Base-by-base conservation (phyloP, 2,113 vertebrate species). In the Colistium nudipinnis region DNA sequence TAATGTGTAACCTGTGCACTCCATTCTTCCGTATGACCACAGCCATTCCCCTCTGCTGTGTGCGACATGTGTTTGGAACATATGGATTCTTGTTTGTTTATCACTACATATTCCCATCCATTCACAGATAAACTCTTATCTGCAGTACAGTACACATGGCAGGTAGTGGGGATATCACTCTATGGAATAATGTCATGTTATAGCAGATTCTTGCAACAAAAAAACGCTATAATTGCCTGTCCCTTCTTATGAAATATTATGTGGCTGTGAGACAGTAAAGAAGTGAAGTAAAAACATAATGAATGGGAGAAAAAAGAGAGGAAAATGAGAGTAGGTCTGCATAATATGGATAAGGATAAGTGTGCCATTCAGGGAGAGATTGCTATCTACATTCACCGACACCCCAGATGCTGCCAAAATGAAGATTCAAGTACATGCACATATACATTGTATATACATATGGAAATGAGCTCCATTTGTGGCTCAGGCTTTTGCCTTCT, bases 1-100 rank as follows among this genome's bases (percentile, higher is more conserved):
- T 81, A 80, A 83, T 78, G 59, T 44, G 67, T 78, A 69, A 83
- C 68, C 80, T 54, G 28, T 63, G 68, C 1, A n/a, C 59, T 51
- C 48, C 30, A 39, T 24, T 53, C 20, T 47, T 62, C 39, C 80
- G 74, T 70, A 66, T 78, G 59, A 60, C 63, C 43, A 28, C 43
- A 44, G 24, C 28, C 67, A 43, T 38, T 61, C 60, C 63, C 28
- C 19, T 79, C 36, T 60, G 30, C 51, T 9, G 24, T 20, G 13
- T 65, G 48, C 19, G 52, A 49, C 24, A 64, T 47, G 11, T 71
- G 54, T 74, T 70, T 56, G 22, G 22, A 56, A 62, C 59, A 51
- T 62, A 47, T 52, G 41, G 19, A 28, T 60, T 67, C 30, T 38
- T 66, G 36, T 75, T 47, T 31, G 25, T 60, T 38, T 72, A 19